Conservation (phyloP, 2,888 invertebrate species). For the Cacoxenus indagator region DNA sequence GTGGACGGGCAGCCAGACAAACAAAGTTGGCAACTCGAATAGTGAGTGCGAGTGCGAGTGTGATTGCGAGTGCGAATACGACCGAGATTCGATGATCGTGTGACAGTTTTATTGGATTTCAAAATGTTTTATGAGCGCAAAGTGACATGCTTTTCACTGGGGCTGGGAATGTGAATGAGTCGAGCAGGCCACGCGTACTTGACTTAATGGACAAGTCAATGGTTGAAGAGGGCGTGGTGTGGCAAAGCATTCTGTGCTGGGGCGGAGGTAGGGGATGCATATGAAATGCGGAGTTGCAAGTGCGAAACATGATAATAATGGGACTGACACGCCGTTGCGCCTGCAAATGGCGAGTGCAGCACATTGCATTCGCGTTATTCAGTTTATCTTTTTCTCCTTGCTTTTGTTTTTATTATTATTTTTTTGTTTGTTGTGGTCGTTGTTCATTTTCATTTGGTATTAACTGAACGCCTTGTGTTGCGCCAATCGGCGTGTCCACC, state of each 20-base stretch:
- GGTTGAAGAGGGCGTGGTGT: slow-evolving; percentile 8
- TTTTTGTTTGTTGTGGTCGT: neutral
- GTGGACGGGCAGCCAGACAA: slow-evolving; percentile 13
- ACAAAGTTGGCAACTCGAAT: slow-evolving; percentile 6
- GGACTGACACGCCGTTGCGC: slow-evolving; percentile 6
- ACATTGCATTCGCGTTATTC: neutral
- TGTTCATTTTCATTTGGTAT: neutral
- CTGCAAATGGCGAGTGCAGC: neutral
- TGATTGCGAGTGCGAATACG: too few relatives aligned
- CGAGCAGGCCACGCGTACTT: neutral
- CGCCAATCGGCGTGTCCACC: slow-evolving; percentile 67
- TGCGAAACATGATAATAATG: slow-evolving; percentile 31
- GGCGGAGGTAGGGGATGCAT: too few relatives aligned
- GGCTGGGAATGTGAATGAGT: neutral
- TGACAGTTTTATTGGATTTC: slow-evolving; percentile 71
- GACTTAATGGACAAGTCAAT: neutral
- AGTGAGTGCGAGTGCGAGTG: too few relatives aligned
- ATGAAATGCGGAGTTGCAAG: slow-evolving; percentile 32
- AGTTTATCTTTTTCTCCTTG: neutral
- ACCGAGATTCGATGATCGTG: slow-evolving; percentile 10
- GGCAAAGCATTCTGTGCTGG: too few relatives aligned
- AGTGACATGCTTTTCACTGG: slow-evolving; percentile 27
- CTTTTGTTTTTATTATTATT: neutral
- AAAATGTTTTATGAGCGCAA: slow-evolving; percentile 69
- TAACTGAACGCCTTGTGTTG: slow-evolving; percentile 20